Evolutionary conservation across 2,797 vertebrate genomes (phyloP).

Genomic region (Notoglanidium macrostoma): DNA sequence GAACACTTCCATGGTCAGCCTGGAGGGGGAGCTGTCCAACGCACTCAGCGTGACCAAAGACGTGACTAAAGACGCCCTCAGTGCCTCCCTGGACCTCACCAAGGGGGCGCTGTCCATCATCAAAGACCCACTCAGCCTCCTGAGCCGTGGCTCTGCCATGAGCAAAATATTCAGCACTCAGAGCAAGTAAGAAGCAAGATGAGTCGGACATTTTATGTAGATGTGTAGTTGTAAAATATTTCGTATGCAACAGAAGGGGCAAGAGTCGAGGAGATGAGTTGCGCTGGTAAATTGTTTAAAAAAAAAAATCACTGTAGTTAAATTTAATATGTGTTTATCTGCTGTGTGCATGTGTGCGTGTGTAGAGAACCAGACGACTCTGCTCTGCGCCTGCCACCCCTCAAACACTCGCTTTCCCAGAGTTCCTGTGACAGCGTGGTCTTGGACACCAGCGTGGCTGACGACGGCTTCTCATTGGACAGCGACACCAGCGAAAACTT

Average conservation of each 20-base stretch:
- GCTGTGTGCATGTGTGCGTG: background rate
- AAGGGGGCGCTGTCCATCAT: conserved; percentile 94
- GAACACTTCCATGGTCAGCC: conserved; percentile 73
- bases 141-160: conserved; percentile 88
- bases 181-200: conserved; percentile 65
- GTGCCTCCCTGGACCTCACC: conserved; percentile 89
- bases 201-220: background rate
- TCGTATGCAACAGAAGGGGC: background rate
- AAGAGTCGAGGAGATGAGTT: background rate
- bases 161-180: conserved; percentile 85
- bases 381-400: conserved; percentile 72
- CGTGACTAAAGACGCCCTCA: conserved; percentile 91
- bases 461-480: conserved; percentile 89
- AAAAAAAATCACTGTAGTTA: background rate
- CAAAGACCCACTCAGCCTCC: conserved; percentile 88
- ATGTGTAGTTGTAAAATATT: background rate
- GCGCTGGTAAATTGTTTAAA: no score
- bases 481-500: conserved; percentile 91
- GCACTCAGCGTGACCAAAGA: conserved; percentile 90
- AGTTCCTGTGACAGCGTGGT: conserved; percentile 90
- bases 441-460: conserved; percentile 84
- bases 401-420: conserved; percentile 89
- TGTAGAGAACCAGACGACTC: conserved; percentile 84
- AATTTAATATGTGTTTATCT: background rate
- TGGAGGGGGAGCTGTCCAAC: conserved; percentile 88